phyloP scores from a whole-genome alignment of 2,888 invertebrate species.

The Tortrix viridana region DNA sequence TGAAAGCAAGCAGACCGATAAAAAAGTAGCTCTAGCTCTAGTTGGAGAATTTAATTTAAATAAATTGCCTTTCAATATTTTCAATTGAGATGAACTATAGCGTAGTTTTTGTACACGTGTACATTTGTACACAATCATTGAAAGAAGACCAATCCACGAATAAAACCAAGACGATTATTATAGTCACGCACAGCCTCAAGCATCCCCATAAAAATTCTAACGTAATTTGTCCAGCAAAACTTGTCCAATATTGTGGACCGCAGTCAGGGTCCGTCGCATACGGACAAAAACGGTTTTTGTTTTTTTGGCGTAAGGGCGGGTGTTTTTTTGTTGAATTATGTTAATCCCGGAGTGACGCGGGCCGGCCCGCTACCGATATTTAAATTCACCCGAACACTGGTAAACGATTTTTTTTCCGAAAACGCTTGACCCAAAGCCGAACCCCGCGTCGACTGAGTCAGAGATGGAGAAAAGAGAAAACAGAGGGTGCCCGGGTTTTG shows the following conservation, averaged over 20 bases:
- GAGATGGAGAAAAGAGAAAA: constrained; percentile 52
- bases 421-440: constrained; percentile 31
- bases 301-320: constrained; percentile 62
- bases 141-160: neutral
- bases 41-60: too few relatives aligned
- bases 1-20: neutral
- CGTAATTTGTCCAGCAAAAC: constrained; percentile 52
- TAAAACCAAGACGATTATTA: neutral
- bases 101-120: too few relatives aligned
- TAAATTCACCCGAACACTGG: constrained; percentile 67
- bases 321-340: constrained; percentile 80
- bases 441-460: constrained; percentile 51
- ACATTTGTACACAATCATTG: too few relatives aligned
- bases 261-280: constrained; percentile 60
- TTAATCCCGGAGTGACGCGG: constrained; percentile 73
- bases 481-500: constrained; percentile 53
- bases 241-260: constrained; percentile 70
- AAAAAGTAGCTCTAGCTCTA: neutral
- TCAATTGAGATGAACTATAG: too few relatives aligned
- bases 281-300: constrained; percentile 65
- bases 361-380: constrained; percentile 72
- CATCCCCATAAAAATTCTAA: constrained; percentile 24
- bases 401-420: constrained; percentile 57
- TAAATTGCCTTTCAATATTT: too few relatives aligned
- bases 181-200: constrained; percentile 10